Base-by-base conservation (phyloP, 2,113 vertebrate species). In the Labrus mixtus region DNA sequence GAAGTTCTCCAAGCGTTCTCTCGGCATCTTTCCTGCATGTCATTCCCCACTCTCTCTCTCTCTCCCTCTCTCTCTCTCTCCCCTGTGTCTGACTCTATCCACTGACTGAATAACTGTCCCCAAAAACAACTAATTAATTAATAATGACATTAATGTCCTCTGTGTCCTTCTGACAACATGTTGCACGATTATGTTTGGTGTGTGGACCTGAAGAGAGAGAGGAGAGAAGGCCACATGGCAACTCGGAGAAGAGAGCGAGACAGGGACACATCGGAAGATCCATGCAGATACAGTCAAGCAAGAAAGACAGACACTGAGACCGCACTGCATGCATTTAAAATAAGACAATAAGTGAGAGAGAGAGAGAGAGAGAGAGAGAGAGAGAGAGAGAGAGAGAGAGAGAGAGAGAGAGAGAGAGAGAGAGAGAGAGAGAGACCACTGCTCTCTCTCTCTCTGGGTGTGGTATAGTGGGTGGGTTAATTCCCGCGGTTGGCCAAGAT, bases 381-480 rank as follows among this genome's bases (percentile, higher is more conserved):
- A 15, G 54, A 56, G 54, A 15, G 54, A 19, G 67, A 68, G 78
- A 71, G 53, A 60, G 45, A 68, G 53, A 60, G 45, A 68, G 73
- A 45, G 60, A 55, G 22, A 74, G 61, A 73, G 43, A 56, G 54
- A 56, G 54, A 29, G 54, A 29, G 54, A 56, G 54, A 56, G 23
- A 16, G 54, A 56, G 54, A 15, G 54, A 56, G 54, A 15, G 54
- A 19, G 67, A 68, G 78, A 71, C 75, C 73, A 55, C 61, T 62
- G 62, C 82, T 75, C 79, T 50, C 67, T 29, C 75, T 71, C 79
- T 78, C 80, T 79, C 83, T 91, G 64, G 87, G 88, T 91, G 87
- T 94, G 91, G 93, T 91, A 81, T 78, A 85, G 87, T 84, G 73
- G 92, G 93, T 90, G 91, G 85, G 85, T 91, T 83, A 81, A 70